These are phyloP conservation scores for Gorsachius magnificus DNA, from an alignment of 2,797 vertebrate genomes.

Conservation along the genomic window DNA sequence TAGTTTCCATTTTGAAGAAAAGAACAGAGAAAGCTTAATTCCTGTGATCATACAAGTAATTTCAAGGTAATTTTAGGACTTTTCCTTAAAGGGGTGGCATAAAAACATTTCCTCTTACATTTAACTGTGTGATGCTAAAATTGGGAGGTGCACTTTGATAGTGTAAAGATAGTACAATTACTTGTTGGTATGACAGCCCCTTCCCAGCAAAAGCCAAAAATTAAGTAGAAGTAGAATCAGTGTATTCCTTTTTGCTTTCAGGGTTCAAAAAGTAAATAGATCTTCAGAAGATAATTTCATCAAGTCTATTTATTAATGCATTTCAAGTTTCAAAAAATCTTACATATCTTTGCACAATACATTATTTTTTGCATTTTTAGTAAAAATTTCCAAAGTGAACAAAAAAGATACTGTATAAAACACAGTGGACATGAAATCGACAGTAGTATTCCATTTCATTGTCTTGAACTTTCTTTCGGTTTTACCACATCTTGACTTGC, in stretches of 20 bases:
- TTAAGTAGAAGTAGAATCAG: not conserved
- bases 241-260: not conserved
- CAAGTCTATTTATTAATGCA: slow-evolving; percentile 96
- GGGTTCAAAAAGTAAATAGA: slow-evolving; percentile 55
- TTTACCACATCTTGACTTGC: slow-evolving; percentile 90
- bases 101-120: not conserved
- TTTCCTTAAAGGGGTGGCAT: not conserved
- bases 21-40: not conserved
- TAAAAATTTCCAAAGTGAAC: slow-evolving; percentile 91
- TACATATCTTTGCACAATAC: slow-evolving; percentile 90
- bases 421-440: slow-evolving; percentile 91
- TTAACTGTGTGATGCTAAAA: not conserved
- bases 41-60: not conserved
- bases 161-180: not conserved
- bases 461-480: slow-evolving; percentile 73
- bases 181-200: not conserved
- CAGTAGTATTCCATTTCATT: slow-evolving; percentile 87
- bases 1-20: not conserved
- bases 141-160: not conserved
- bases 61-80: not conserved
- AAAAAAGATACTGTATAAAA: slow-evolving; percentile 93
- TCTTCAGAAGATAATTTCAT: slow-evolving; percentile 76
- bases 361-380: slow-evolving; percentile 88
- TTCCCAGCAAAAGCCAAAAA: not conserved
- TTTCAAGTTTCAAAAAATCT: slow-evolving; percentile 97